Base-by-base conservation (phyloP, 2,113 vertebrate genomes). In the Anas platyrhynchos region DNA sequence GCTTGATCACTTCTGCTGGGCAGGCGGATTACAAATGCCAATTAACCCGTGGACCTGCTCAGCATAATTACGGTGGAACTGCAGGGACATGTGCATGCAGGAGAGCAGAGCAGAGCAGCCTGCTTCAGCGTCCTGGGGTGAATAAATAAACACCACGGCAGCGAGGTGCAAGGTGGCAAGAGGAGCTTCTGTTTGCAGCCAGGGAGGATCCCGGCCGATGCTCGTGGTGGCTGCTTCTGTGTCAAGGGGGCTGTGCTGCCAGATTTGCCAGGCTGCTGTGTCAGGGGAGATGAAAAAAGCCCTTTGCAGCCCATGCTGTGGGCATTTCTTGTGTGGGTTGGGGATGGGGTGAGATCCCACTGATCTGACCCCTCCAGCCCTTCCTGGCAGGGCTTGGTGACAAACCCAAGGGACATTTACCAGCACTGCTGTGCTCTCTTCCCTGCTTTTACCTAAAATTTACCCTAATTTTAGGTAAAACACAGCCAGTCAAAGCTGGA, bases 371-470 rank as follows among this genome's bases (percentile, higher is more conserved):
- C 50, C 48, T 58, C 65, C 1, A 3, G 32, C 56, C 62, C 77
- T n/a, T 34, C 50, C 52, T 6, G 38, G 3, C 0, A 1, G 69
- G 59, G 34, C 16, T 58, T 14, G 3, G 31, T 38, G 44, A 36
- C 44, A 36, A 29, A 66, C 55, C 3, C 0, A 13, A 55, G 46
- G 0, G 2, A 59, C 1, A 2, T 16, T 31, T 16, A 22, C 7
- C 38, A 29, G 75, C 18, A 0, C 34, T 29, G 25, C 68, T 36
- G 29, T 1, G 2, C 58, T 21, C 50, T 9, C 38, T 58, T 29
- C 41, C 56, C 31, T 1, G 2, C 63, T 43, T 43, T 44, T 44
- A 17, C 44, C 44, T 44, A 44, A 2, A 8, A 44, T 44, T 44
- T 44, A 44, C 58, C 15, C 7, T 34, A 17, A 78, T 52, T 76